These are phyloP conservation scores for Rhogogaster chlorosoma DNA, from an alignment of 2,888 invertebrate species.

Conservation along the genomic window DNA sequence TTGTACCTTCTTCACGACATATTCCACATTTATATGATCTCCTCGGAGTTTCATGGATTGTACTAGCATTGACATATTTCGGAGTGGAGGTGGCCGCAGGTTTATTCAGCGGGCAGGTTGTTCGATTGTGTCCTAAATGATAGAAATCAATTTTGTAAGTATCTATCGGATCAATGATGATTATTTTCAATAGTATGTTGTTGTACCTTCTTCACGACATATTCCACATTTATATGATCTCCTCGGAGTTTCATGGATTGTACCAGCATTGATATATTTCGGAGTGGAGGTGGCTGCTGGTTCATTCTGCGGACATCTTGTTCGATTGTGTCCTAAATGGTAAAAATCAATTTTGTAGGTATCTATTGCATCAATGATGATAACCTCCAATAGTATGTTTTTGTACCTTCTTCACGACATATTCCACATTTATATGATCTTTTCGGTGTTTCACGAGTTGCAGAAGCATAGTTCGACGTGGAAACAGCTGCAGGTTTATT, in stretches of 20 bases:
- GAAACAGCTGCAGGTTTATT: background rate
- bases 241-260: background rate
- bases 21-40: too few species aligned
- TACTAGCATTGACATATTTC: too few species aligned
- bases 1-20: too few species aligned
- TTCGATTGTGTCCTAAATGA: too few species aligned
- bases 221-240: constrained; percentile 13
- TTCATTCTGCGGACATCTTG: background rate
- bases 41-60: too few species aligned
- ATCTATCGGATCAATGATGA: too few species aligned
- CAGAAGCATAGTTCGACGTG: background rate
- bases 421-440: constrained; percentile 13
- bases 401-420: constrained; percentile 13
- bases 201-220: constrained; percentile 13
- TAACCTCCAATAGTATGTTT: too few species aligned
- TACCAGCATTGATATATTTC: background rate
- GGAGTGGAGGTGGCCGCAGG: too few species aligned
- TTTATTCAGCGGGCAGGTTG: too few species aligned
- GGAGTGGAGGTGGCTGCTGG: background rate
- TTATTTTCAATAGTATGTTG: too few species aligned
- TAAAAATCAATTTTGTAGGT: background rate
- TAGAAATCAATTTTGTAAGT: too few species aligned
- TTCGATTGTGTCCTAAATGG: background rate
- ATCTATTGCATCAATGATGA: background rate
- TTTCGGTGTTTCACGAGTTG: background rate